A percentile compares a stretch with the other conserved stretches of the same genome.
Conservation (phyloP, 2,797 vertebrate genomes). For the Knipowitschia caucasica region DNA sequence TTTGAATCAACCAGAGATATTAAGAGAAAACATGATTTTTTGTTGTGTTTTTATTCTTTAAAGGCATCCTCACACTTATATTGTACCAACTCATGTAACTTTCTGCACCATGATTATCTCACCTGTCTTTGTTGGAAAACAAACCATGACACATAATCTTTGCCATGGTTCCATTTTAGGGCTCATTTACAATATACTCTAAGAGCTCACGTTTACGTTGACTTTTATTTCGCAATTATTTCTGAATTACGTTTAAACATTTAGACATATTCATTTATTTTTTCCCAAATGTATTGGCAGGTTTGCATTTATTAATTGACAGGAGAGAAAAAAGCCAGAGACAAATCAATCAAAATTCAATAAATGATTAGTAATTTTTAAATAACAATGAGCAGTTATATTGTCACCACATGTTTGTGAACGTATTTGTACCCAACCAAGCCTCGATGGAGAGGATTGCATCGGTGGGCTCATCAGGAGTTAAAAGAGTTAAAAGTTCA, state of each 20-base stretch:
- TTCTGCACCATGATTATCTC: constrained; percentile 1
- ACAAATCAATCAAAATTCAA: not conserved
- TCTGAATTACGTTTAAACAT: constrained; percentile 6
- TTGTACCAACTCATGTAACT: not conserved
- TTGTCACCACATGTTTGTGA: too few relatives aligned
- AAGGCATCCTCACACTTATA: not conserved
- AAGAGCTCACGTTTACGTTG: constrained; percentile 29
- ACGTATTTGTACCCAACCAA: too few relatives aligned
- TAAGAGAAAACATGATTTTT: not conserved
- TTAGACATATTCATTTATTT: not conserved
- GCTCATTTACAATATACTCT: not conserved
- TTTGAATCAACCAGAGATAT: constrained; percentile 55
- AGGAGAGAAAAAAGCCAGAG: not conserved
- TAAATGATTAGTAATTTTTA: too few relatives aligned
- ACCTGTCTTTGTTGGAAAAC: not conserved
- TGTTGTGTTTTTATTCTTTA: not conserved
- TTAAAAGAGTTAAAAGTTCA: too few relatives aligned
- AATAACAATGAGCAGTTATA: too few relatives aligned
- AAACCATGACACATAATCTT: not conserved
- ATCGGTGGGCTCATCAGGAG: too few relatives aligned
- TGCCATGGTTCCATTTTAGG: constrained; percentile 2
- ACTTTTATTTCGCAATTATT: too few relatives aligned
- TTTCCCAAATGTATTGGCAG: not conserved
- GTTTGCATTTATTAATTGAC: constrained; percentile 1
- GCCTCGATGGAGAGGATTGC: too few relatives aligned